Base-by-base conservation (phyloP, 2,113 vertebrate genomes). In the Phylloscopus whistleri region DNA sequence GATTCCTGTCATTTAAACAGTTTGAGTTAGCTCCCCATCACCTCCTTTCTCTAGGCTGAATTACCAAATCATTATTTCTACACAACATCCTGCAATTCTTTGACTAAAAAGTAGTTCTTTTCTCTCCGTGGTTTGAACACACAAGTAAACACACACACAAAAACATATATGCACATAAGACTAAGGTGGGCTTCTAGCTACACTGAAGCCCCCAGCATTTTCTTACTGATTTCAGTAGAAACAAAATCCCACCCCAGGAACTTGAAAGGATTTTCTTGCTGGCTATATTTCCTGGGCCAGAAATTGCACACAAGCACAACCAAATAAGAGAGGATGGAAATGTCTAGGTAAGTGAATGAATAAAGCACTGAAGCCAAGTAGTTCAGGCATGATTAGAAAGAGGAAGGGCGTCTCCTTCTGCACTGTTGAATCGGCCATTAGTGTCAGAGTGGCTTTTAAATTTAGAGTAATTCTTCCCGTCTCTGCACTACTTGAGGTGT, bases 391-490 rank as follows among this genome's bases (percentile, higher is more conserved):
- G 72, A 91, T 92, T 91, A 94, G 77, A 30, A 87, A 46, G 68
- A 86, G 76, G 85, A 96, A 87, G 68, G 90, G 88, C 4, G 15
- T 87, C 72, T 93, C 90, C 90, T 88, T 81, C 68, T 92, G 73
- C 62, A 24, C 79, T 75, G 73, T 44, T 86, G 90, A 94, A 77
- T 93, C 37, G 13, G 79, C 76, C 88, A 94, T 96, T 96, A 95
- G 52, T 84, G 85, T 92, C 93, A 94, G 60, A 66, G 16, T 33
- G 51, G 31, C 76, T 92, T 95, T 96, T 79, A 94, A 94, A 89
- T 89, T 89, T 41, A 70, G 85, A 95, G 63, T 67, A 86, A 96
- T 93, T 96, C 84, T 88, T 90, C 44, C n/a, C 1, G 0, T 85
- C 85, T 88, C 78, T 75, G 82, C 64, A 49, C 48, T 48, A 92